Evolutionary conservation across 1,140 invertebrate species (phyloP), one percentile per base, ranked within the genome.

Genomic region (Sipha flava): DNA sequence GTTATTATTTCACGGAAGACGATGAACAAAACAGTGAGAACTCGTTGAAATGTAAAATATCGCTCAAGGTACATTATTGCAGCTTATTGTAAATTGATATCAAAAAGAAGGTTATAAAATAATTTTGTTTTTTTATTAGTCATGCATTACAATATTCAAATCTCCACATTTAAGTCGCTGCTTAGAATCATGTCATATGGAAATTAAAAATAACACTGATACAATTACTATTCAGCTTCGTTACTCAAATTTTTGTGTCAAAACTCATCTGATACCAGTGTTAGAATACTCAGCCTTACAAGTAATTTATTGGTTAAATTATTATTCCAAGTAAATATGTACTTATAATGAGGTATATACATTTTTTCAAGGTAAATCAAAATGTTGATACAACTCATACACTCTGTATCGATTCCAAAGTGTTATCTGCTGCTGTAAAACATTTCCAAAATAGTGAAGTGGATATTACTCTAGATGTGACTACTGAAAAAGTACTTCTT

Each of bases 191-290:
- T 77, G 73, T 6, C 73, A 77, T 59, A 77, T 77, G 4, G 73
- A 77, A 57, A 77, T 77, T 47, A 77, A 77, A 57, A 77, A 34
- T 40, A 77, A 77, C n/a, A 52, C 49, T 12, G 73, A 77, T 40
- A 57, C 49, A 57, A 77, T 77, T 3, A 77, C 73, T 29, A 57
- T 77, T 29, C 73, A 77, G 21, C 14, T 77, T 26, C 73, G 73
- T 12, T 77, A 77, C 59, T 77, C 73, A 37, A 77, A 77, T 59
- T 77, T 77, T 59, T 77, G 73, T 59, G 52, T 77, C n/a, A 77
- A 59, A 43, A 77, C 73, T 26, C 73, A 77, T 59, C 59, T 77
- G 34, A 57, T 77, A 40, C 73, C 73, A 59, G 73, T 77, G 26
- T 4, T 77, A 43, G 73, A 77, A 77, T 77, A 77, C 12, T 77